Evolutionary conservation across 2,888 invertebrate genomes (phyloP).

Genomic region (Philereme vetulata): DNA sequence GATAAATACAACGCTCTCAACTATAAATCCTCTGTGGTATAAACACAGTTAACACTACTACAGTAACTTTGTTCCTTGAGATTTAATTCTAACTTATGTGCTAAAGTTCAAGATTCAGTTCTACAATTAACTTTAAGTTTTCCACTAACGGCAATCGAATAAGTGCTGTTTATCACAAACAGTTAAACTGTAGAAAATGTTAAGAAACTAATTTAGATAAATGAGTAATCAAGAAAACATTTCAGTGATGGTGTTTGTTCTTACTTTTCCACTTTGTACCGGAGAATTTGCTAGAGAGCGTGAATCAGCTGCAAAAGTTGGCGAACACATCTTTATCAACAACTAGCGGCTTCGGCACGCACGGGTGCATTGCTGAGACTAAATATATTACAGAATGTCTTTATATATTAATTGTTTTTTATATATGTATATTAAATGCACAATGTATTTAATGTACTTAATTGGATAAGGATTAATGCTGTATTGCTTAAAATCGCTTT

Average conservation of each 20-base stretch:
- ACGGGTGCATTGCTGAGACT: too few relatives aligned
- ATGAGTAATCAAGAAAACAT: slow-evolving; percentile 27
- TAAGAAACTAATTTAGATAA: slow-evolving; percentile 31
- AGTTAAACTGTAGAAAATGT: slow-evolving; percentile 14
- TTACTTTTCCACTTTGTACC: slow-evolving; percentile 7
- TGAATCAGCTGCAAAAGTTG: slow-evolving; percentile 3
- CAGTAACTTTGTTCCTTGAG: background rate
- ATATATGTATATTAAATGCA: too few relatives aligned
- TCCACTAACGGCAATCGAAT: slow-evolving; percentile 41
- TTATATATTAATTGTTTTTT: too few relatives aligned
- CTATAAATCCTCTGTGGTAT: too few relatives aligned
- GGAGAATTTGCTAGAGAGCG: background rate
- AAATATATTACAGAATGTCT: too few relatives aligned
- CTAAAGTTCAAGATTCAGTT: slow-evolving; percentile 17
- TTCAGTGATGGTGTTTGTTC: slow-evolving; percentile 28
- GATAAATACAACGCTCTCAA: too few relatives aligned
- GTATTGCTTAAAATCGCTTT: too few relatives aligned
- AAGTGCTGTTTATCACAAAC: slow-evolving; percentile 35
- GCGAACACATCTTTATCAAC: too few relatives aligned
- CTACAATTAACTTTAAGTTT: slow-evolving; percentile 23
- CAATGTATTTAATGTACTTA: too few relatives aligned
- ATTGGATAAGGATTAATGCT: too few relatives aligned
- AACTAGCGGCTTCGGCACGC: too few relatives aligned
- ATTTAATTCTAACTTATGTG: slow-evolving; percentile 19
- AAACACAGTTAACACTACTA: background rate